These are phyloP conservation scores for Campylomormyrus numenius DNA, from an alignment of 2,113 vertebrate species.

Conservation along the genomic window DNA sequence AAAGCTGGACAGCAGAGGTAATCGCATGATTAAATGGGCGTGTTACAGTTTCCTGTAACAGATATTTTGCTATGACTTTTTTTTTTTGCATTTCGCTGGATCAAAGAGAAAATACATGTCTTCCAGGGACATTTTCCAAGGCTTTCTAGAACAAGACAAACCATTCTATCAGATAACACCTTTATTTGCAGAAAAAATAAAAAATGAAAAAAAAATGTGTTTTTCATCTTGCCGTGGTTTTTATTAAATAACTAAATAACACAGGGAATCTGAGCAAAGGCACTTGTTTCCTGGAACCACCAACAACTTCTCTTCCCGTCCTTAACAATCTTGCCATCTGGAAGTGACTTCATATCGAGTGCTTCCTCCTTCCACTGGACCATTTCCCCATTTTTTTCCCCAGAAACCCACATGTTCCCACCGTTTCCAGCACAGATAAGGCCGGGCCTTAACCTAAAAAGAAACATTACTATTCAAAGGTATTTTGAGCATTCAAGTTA, in stretches of 20 bases:
- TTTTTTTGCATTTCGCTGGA: not conserved
- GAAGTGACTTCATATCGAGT: conserved; percentile 27
- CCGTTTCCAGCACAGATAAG: not conserved
- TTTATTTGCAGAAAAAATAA: not conserved
- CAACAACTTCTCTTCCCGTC: not conserved
- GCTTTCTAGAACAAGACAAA: not conserved
- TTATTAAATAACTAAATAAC: not conserved
- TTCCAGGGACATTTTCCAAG: not conserved
- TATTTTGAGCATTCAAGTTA: not conserved
- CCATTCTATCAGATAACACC: not conserved
- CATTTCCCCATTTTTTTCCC: conserved; percentile 27
- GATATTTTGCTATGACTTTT: not conserved
- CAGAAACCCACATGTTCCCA: not conserved
- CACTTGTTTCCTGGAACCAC: not conserved
- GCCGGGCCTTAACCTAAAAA: not conserved
- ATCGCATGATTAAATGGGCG: not conserved
- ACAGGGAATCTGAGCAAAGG: not conserved
- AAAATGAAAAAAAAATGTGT: too few relatives aligned
- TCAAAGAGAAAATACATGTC: not conserved
- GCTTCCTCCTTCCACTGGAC: conserved; percentile 32
- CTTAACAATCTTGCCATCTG: not conserved
- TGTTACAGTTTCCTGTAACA: not conserved
- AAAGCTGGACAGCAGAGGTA: not conserved
- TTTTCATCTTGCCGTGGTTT: not conserved
- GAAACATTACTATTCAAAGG: not conserved